Base-by-base conservation (phyloP, 2,797 vertebrate genomes). In the Hippocampus kuda region DNA sequence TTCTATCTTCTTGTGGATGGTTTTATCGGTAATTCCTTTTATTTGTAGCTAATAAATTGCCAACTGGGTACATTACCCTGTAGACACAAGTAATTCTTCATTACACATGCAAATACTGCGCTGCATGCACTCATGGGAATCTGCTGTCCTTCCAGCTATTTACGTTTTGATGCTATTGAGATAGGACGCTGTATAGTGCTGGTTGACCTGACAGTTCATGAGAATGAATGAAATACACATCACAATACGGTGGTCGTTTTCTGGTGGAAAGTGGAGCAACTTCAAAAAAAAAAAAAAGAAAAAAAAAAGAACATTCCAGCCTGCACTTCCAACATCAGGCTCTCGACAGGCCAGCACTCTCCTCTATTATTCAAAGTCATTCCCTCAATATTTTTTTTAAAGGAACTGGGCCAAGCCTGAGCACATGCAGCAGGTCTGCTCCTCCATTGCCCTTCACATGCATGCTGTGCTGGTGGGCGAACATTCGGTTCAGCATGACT, bases 301-400 rank as follows among this genome's bases (percentile, higher is more conserved):
- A n/a, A n/a, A 75, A 38, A 38, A 38, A 38, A 34, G 1, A 34
- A 49, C 69, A 77, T 79, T 78, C 27, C 56, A 69, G 48, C 42
- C 22, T 27, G 26, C 5, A 3, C 79, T 76, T 79, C 72, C 68
- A 72, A 53, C 67, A 63, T 80, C 34, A 75, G 77, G 73, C 72
- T 80, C 81, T 87, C 77, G 75, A 77, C 82, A 85, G 85, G 72
- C 83, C 77, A 66, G 72, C 24, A 71, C 73, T 74, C 77, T 84
- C 75, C 70, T 89, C 77, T 72, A 89, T 90, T 84, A 89, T 88
- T 88, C 80, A 88, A 80, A 77, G 67, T 6, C 59, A 24, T 10
- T 51, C 65, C 64, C 18, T 63, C 56, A 34, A n/a, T 41, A 11
- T 56, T 69, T 66, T 75, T 49, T 70, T 75, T 66, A 48, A 42